These are phyloP conservation scores for Caenorhabditis brenneri DNA, from an alignment of 1,140 invertebrate genomes.

Conservation along the genomic window DNA sequence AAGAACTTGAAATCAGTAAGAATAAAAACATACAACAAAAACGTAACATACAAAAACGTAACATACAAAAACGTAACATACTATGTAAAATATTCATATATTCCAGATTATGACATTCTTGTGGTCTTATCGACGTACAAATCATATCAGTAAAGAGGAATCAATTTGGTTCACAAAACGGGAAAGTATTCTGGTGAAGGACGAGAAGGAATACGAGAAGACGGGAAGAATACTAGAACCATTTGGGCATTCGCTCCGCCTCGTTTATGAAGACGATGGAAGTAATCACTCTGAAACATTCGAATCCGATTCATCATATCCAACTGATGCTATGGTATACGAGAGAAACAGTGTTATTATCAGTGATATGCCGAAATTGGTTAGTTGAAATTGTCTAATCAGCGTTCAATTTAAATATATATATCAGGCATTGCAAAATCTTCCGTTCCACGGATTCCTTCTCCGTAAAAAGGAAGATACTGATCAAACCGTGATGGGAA, in stretches of 20 bases:
- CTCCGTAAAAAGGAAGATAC: neutral
- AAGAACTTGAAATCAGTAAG: conserved; percentile 12
- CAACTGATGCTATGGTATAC: neutral
- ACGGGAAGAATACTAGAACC: neutral
- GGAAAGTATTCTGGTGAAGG: neutral
- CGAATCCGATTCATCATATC: neutral
- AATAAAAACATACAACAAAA: too few species aligned
- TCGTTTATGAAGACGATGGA: neutral
- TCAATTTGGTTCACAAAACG: conserved; percentile 31
- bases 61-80: too few species aligned
- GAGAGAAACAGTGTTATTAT: conserved; percentile 25
- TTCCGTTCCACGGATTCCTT: conserved; percentile 1
- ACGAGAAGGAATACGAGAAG: neutral
- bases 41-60: too few species aligned
- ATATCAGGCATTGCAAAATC: conserved; percentile 1
- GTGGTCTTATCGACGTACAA: neutral
- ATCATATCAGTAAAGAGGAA: conserved; percentile 16
- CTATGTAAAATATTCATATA: too few species aligned
- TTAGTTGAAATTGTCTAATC: neutral
- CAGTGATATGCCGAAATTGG: neutral
- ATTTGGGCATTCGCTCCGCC: neutral
- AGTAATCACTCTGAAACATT: neutral
- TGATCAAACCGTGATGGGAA: neutral
- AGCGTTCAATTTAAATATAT: neutral
- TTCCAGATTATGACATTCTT: conserved; percentile 10